phyloP scores from a whole-genome alignment of 2,113 vertebrate genomes.

The Sebastes fasciatus region DNA sequence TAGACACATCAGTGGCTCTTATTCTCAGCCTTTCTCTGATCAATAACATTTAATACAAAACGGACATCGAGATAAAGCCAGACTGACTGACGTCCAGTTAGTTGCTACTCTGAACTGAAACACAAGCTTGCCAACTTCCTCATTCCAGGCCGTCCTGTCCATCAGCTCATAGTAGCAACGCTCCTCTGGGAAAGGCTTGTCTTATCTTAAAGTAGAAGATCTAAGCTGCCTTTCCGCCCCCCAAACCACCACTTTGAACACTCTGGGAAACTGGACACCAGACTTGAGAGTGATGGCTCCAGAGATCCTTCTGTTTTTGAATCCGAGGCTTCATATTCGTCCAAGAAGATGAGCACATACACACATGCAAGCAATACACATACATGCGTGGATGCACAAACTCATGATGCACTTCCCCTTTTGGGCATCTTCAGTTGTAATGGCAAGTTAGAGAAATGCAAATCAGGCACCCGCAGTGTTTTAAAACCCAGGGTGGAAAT shows the following conservation, averaged over 20 bases:
- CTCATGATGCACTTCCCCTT: slow-evolving; percentile 6
- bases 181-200: slow-evolving; percentile 66
- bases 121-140: slow-evolving; percentile 47
- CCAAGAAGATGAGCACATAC: slow-evolving; percentile 14
- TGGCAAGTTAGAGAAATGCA: slow-evolving; percentile 39
- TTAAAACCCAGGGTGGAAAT: slow-evolving; percentile 43
- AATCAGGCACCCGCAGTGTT: slow-evolving; percentile 30
- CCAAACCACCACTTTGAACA: slow-evolving; percentile 58
- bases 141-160: slow-evolving; percentile 49
- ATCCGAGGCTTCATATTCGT: slow-evolving; percentile 18
- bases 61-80: slow-evolving; percentile 40
- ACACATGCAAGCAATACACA: not conserved
- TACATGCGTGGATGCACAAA: not conserved
- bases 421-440: not conserved
- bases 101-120: slow-evolving; percentile 41
- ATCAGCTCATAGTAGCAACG: slow-evolving; percentile 42
- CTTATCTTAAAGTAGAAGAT: slow-evolving; percentile 64
- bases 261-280: slow-evolving; percentile 58
- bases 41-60: slow-evolving; percentile 35
- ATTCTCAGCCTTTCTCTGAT: slow-evolving; percentile 21
- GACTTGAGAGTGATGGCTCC: slow-evolving; percentile 43
- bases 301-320: slow-evolving; percentile 21
- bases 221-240: slow-evolving; percentile 41
- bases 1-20: slow-evolving; percentile 9
- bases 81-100: slow-evolving; percentile 44